Conservation (phyloP, 2,113 vertebrate species). For the Tonatia bakeri region DNA sequence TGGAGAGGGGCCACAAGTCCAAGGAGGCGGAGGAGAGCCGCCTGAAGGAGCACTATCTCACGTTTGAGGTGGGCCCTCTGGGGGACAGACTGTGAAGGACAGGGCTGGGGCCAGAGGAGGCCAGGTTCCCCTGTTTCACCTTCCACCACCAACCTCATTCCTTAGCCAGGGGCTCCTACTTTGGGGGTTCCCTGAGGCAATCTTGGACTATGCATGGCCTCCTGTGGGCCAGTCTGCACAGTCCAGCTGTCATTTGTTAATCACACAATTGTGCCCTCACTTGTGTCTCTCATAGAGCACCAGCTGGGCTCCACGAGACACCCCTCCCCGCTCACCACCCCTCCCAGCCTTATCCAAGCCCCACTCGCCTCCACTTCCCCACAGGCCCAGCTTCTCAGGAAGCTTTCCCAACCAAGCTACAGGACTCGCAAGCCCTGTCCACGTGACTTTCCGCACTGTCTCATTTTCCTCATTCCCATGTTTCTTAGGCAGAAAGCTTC, state of each 20-base stretch:
- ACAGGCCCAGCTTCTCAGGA: neutral
- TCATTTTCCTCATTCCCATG: neutral
- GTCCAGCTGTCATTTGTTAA: neutral
- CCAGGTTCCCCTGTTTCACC: neutral
- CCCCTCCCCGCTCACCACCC: neutral
- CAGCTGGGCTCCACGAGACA: rapidly evolving
- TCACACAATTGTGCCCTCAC: neutral
- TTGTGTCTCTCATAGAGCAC: neutral
- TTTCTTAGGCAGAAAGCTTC: neutral
- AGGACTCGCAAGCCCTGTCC: neutral
- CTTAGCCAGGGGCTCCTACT: neutral
- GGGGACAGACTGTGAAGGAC: neutral
- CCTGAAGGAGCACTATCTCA: slow-evolving; percentile 98
- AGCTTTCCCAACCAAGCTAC: neutral
- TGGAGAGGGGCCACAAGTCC: slow-evolving; percentile 89
- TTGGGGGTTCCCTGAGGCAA: neutral
- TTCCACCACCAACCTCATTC: neutral
- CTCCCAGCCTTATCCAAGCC: neutral
- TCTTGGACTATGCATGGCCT: neutral
- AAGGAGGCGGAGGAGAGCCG: slow-evolving; percentile 94
- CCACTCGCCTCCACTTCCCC: neutral
- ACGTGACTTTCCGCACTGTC: neutral
- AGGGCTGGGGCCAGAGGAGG: neutral
- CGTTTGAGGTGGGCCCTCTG: slow-evolving; percentile 89
- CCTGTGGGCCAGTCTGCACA: neutral